phyloP scores from a whole-genome alignment of 2,113 vertebrate genomes.

The Picathartes gymnocephalus region DNA sequence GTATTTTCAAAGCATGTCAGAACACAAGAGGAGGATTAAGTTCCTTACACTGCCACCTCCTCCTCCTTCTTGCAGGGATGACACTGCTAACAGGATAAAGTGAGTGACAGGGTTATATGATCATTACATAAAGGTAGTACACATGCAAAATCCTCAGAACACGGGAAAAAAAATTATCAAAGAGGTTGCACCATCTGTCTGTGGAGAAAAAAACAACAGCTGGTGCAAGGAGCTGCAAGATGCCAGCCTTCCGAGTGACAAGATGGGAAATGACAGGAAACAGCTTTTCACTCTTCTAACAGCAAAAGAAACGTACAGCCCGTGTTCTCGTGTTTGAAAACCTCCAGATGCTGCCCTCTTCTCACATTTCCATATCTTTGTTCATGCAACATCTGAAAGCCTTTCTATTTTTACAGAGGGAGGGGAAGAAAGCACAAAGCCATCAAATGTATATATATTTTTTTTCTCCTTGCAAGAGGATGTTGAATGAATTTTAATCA shows the following conservation, averaged over 20 bases:
- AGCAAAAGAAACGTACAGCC: slow-evolving; percentile 79
- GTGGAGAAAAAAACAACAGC: slow-evolving; percentile 81
- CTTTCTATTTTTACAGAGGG: slow-evolving; percentile 60
- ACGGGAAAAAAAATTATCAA: slow-evolving; percentile 52
- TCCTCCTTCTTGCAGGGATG: background rate
- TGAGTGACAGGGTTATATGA: slow-evolving; percentile 47
- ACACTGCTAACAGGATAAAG: slow-evolving; percentile 43
- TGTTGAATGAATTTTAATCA: slow-evolving; percentile 64
- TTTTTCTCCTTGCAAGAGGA: slow-evolving; percentile 6
- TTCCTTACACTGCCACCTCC: background rate
- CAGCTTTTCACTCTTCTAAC: slow-evolving; percentile 87
- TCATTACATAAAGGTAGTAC: slow-evolving; percentile 62
- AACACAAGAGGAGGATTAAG: slow-evolving; percentile 34
- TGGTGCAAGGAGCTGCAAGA: slow-evolving; percentile 87
- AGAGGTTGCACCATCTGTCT: slow-evolving; percentile 92
- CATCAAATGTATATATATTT: slow-evolving; percentile 40
- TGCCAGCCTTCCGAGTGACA: slow-evolving; percentile 91
- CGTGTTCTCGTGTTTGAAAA: slow-evolving; percentile 79
- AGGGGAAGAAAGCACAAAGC: slow-evolving; percentile 60
- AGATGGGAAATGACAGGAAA: slow-evolving; percentile 97
- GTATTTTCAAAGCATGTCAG: slow-evolving; percentile 21
- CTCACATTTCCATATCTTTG: slow-evolving; percentile 81
- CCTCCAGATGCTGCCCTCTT: slow-evolving; percentile 87
- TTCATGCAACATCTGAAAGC: slow-evolving; percentile 78
- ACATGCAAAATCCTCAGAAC: slow-evolving; percentile 59